Evolutionary conservation across 2,797 vertebrate genomes (phyloP).

Genomic region (Danio aesculapii): DNA sequence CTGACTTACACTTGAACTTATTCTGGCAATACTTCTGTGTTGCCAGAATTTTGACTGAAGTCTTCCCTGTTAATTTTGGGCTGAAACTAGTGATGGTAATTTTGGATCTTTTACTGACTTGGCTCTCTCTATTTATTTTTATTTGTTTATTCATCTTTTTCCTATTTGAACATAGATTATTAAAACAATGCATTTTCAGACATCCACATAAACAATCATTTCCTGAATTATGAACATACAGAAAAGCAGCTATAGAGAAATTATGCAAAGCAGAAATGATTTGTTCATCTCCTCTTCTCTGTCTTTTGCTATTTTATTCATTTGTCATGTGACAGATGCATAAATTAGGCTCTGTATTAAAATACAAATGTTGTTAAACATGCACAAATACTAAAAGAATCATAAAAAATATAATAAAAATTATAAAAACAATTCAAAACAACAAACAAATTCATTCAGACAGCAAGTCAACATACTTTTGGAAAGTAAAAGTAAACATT

Average conservation of each 20-base stretch:
- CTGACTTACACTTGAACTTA: too few species aligned
- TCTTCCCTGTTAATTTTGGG: slow-evolving; percentile 1
- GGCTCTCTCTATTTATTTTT: not conserved
- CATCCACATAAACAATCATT: not conserved
- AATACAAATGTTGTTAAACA: not conserved
- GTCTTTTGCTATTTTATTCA: not conserved
- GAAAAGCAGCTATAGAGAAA: not conserved
- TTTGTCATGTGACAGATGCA: not conserved
- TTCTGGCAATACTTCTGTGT: not conserved
- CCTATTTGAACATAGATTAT: not conserved
- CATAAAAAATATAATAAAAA: not conserved
- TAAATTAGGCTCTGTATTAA: not conserved
- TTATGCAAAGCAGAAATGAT: not conserved
- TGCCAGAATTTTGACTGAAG: not conserved
- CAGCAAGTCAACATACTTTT: not conserved
- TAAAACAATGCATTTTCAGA: not conserved
- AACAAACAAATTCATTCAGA: not conserved
- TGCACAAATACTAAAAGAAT: not conserved
- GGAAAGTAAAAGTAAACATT: not conserved
- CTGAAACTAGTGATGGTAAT: not conserved
- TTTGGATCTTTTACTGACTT: slow-evolving; percentile 1
- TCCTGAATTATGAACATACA: not conserved
- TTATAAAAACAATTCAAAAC: not conserved
- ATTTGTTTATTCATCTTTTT: too few species aligned
- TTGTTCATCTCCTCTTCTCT: not conserved